A percentile compares a stretch with the other conserved stretches of the same genome.
phyloP scores from a whole-genome alignment of 2,113 vertebrate species.

The Neolamprologus modestus region DNA sequence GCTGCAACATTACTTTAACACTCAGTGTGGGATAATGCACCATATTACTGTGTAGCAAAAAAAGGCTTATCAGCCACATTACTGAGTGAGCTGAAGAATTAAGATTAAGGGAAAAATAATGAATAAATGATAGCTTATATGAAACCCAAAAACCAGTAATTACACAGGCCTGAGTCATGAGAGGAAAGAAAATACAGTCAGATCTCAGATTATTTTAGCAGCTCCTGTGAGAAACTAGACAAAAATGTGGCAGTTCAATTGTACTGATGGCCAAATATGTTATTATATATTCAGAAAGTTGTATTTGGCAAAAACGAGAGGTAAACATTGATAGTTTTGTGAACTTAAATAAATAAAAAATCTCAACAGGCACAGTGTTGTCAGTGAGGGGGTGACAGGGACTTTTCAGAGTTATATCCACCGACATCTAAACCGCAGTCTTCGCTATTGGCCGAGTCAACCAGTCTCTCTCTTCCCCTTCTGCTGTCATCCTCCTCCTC shows the following conservation, averaged over 20 bases:
- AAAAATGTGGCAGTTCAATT: background rate
- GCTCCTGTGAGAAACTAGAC: background rate
- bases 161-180: background rate
- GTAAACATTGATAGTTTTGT: background rate
- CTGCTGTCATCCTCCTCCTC: slow-evolving; percentile 54
- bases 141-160: background rate
- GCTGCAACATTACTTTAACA: background rate
- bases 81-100: background rate
- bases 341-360: slow-evolving; percentile 34
- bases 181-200: background rate
- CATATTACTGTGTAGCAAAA: background rate
- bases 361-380: slow-evolving; percentile 27
- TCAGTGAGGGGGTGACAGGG: slow-evolving; percentile 57
- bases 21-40: background rate
- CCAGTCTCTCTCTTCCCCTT: slow-evolving; percentile 40
- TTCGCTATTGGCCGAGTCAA: slow-evolving; percentile 44
- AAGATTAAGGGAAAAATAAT: background rate
- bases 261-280: background rate
- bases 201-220: background rate
- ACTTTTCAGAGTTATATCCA: slow-evolving; percentile 65
- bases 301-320: slow-evolving; percentile 11
- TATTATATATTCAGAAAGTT: background rate
- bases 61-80: background rate
- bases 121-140: background rate
- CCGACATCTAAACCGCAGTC: slow-evolving; percentile 61